Percentiles rank a stretch among this genome's conserved stretches.
These are phyloP conservation scores for Glaucopsyche alexis DNA, from an alignment of 2,888 invertebrate genomes.

Conservation along the genomic window DNA sequence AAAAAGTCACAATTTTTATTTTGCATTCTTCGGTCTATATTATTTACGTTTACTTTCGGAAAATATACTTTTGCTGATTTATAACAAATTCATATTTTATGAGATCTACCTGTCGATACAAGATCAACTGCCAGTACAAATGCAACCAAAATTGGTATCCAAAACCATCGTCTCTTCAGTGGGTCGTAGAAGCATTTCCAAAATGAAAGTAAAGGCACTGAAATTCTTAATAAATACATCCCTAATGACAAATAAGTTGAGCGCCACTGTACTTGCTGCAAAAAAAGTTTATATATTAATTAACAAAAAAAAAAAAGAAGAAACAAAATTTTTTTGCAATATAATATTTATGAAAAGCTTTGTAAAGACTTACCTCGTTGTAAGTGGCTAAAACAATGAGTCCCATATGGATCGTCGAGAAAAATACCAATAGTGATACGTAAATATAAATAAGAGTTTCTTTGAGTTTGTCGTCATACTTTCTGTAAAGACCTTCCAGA, in stretches of 20 bases:
- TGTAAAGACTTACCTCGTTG: conserved; percentile 50
- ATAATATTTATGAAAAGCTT: too few relatives aligned
- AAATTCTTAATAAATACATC: conserved; percentile 65
- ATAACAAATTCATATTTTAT: too few relatives aligned
- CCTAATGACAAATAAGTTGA: conserved; percentile 65
- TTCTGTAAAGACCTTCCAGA: conserved; percentile 86
- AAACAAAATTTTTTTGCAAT: not conserved
- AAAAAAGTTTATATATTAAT: conserved; percentile 34
- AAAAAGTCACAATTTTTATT: too few relatives aligned
- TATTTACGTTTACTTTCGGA: too few relatives aligned
- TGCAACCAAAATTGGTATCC: conserved; percentile 65
- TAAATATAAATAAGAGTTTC: conserved; percentile 89
- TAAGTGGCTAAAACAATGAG: conserved; percentile 76
- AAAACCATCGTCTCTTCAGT: conserved; percentile 61
- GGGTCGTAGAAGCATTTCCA: conserved; percentile 65
- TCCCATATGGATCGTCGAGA: conserved; percentile 82
- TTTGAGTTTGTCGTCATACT: conserved; percentile 88
- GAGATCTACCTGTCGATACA: conserved; percentile 70
- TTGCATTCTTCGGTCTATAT: too few relatives aligned
- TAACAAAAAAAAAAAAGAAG: not conserved
- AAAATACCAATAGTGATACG: conserved; percentile 83
- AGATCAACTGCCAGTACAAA: conserved; percentile 72
- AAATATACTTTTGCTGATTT: too few relatives aligned
- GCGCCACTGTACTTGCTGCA: conserved; percentile 63
- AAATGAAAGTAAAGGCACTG: conserved; percentile 57